Base-by-base conservation (phyloP, 2,113 vertebrate species). In the Anoplopoma fimbria region DNA sequence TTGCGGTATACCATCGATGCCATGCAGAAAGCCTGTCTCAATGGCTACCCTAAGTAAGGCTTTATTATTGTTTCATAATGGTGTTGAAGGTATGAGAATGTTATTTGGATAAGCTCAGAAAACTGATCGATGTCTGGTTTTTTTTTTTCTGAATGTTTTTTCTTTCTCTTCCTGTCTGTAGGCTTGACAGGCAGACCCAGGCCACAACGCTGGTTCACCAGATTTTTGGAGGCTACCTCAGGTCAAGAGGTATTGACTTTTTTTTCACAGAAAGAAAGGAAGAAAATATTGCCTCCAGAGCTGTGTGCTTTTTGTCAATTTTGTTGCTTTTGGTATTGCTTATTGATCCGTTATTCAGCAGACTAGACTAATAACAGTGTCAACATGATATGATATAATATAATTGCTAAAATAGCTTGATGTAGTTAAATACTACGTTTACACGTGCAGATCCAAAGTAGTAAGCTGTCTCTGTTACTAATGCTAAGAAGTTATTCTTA, bases 1-100 rank as follows among this genome's bases (percentile, higher is more conserved):
- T 88, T 99, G 84, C 96, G 98, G 13, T 99, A 97, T 85, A 97
- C 97, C 79, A 95, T 99, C 0, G 98, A 99, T 0, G 98, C 98
- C 89, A 99, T 99, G 98, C 98, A 99, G 94, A 97, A 96, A 92
- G 97, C 98, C 88, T 99, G 98, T 88, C 92, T 99, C 27, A 97
- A 94, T 0, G 96, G 96, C 81, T 97, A 94, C 58, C 96, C 97
- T 27, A 97, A 96, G 98, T 99, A 95, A n/a, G 95, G 68, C 51
- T 65, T 34, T 42, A 25, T 31, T 15, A 1, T 64, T 45, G n/a
- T 21, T 73, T 21, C 8, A 27, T 29, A 5, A 15, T 19, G n/a
- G 27, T 21, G 0, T 34, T 57, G 3, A 29, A 53, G 5, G 15
- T 10, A 6, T 6, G 23, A 36, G 2, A 5, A 13, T 23, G 3